These are phyloP conservation scores for Acanthosoma haemorrhoidale DNA, from an alignment of 2,888 invertebrate species.

Conservation along the genomic window DNA sequence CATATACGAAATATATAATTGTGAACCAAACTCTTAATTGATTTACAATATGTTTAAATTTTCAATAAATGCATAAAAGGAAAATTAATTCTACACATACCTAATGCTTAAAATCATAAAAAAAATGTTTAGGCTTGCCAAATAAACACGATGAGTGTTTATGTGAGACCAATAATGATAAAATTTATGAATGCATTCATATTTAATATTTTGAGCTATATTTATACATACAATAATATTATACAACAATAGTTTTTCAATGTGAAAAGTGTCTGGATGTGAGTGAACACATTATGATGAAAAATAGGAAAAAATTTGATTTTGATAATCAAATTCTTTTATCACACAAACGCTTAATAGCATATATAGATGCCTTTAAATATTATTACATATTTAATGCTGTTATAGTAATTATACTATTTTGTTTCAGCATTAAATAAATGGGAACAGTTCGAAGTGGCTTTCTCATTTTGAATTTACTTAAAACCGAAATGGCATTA, in stretches of 20 bases:
- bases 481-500: too few species aligned
- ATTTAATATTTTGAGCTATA: constrained; percentile 21
- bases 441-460: neutral
- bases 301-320: constrained; percentile 29
- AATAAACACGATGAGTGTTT: neutral
- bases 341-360: constrained; percentile 24
- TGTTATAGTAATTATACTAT: neutral
- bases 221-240: constrained; percentile 17
- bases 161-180: neutral
- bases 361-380: neutral
- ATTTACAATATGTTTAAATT: neutral
- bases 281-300: constrained; percentile 30
- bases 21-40: neutral
- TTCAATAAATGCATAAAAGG: neutral
- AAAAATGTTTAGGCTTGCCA: neutral
- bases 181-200: constrained; percentile 8
- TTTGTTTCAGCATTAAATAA: neutral
- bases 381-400: constrained; percentile 1
- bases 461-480: neutral
- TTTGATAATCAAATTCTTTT: constrained; percentile 23
- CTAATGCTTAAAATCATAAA: neutral
- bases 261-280: constrained; percentile 31
- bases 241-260: constrained; percentile 20
- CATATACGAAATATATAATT: neutral
- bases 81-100: neutral